Conservation (phyloP, 2,113 vertebrate genomes). For the Dasyornis broadbenti region DNA sequence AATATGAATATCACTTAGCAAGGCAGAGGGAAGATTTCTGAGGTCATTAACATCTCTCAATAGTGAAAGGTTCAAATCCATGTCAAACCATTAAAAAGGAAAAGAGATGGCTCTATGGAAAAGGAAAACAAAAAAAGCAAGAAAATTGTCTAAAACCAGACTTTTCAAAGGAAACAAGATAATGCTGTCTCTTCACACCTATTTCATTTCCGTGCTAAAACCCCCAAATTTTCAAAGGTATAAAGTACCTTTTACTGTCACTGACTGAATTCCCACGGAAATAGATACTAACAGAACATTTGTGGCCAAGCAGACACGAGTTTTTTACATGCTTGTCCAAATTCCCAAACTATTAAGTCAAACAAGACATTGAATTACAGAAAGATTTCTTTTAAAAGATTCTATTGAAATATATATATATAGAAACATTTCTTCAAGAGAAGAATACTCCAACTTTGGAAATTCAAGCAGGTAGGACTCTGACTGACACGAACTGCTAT, state of each 20-base stretch:
- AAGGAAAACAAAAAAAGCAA: not conserved
- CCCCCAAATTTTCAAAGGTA: not conserved
- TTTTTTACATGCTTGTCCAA: not conserved
- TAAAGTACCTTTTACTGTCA: not conserved
- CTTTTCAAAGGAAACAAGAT: not conserved
- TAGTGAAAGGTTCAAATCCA: not conserved
- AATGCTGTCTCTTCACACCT: not conserved
- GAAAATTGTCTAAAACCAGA: not conserved
- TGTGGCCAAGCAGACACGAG: not conserved
- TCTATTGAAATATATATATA: not conserved
- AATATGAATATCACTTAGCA: not conserved
- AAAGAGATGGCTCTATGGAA: not conserved
- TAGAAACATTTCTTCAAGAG: not conserved
- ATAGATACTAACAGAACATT: not conserved
- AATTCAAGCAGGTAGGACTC: not conserved
- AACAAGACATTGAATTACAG: not conserved
- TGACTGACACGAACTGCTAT: not conserved
- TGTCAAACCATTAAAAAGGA: not conserved
- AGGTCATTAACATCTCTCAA: not conserved
- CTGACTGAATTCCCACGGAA: not conserved
- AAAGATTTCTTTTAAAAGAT: not conserved
- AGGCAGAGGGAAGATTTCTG: not conserved
- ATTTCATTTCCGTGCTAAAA: not conserved
- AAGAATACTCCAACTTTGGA: not conserved
- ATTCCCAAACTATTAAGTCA: not conserved